phyloP scores from a whole-genome alignment of 2,888 invertebrate genomes.

The Hypsopygia costalis region DNA sequence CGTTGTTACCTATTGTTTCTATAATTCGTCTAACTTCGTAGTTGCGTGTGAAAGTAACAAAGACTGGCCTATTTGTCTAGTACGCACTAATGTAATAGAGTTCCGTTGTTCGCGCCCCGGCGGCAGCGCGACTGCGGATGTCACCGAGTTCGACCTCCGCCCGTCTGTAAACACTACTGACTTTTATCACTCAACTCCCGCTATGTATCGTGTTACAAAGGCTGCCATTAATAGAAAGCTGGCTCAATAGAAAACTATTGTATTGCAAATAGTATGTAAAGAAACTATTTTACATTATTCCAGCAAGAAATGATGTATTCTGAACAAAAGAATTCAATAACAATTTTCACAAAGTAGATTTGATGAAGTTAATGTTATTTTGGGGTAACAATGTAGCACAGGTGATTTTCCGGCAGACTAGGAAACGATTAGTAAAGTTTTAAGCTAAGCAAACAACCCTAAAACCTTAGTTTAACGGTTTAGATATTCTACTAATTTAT shows the following conservation, averaged over 20 bases:
- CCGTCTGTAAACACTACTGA: background rate
- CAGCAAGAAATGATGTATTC: too few species aligned
- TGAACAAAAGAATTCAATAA: too few species aligned
- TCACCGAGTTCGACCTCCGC: background rate
- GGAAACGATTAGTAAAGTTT: background rate
- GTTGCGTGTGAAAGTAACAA: constrained; percentile 45
- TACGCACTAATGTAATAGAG: constrained; percentile 24
- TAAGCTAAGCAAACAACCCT: constrained; percentile 14
- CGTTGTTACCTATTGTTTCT: constrained; percentile 30
- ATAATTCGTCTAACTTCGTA: constrained; percentile 34
- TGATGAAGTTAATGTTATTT: too few species aligned
- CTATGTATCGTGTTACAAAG: background rate
- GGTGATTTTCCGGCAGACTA: too few species aligned
- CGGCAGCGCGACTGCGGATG: constrained; percentile 28
- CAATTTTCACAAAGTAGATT: too few species aligned
- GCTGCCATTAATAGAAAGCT: background rate
- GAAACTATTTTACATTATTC: too few species aligned
- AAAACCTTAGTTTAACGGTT: too few species aligned
- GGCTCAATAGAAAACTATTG: background rate
- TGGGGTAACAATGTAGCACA: too few species aligned
- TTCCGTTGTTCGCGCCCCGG: constrained; percentile 25
- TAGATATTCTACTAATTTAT: constrained; percentile 29
- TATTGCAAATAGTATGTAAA: too few species aligned
- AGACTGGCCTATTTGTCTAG: constrained; percentile 45
- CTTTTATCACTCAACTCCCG: background rate